These are phyloP conservation scores for Pecten maximus DNA, from an alignment of 2,888 invertebrate species.

Conservation along the genomic window DNA sequence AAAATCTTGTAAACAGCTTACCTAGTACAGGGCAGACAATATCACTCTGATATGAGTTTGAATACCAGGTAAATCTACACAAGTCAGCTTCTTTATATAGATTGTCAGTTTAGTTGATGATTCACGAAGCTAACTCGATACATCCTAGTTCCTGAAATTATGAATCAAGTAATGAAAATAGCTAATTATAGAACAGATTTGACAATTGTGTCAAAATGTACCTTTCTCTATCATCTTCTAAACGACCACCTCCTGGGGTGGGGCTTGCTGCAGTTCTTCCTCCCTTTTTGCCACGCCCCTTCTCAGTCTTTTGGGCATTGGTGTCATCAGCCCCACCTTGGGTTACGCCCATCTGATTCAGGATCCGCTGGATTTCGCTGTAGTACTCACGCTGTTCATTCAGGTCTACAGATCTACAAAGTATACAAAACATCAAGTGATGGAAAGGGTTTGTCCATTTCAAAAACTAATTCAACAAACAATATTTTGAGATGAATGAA, in stretches of 20 bases:
- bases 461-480: background rate
- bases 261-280: background rate
- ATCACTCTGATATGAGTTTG: no score
- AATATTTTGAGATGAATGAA: background rate
- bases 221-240: conserved; percentile 8
- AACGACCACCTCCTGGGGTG: background rate
- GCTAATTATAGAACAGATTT: no score
- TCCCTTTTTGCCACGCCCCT: conserved; percentile 11
- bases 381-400: conserved; percentile 72
- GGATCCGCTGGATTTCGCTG: conserved; percentile 75
- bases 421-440: background rate
- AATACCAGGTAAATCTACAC: no score
- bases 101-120: no score
- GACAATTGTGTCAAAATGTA: background rate
- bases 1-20: no score
- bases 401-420: conserved; percentile 71
- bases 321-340: conserved; percentile 45
- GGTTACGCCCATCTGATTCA: conserved; percentile 72
- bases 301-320: background rate
- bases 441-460: background rate
- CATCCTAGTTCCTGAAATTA: no score
- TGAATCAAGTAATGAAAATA: no score
- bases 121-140: no score
- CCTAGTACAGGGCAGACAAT: no score
- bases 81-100: no score